Base-by-base conservation (phyloP, 2,797 vertebrate genomes). In the Gymnothorax reevesii region DNA sequence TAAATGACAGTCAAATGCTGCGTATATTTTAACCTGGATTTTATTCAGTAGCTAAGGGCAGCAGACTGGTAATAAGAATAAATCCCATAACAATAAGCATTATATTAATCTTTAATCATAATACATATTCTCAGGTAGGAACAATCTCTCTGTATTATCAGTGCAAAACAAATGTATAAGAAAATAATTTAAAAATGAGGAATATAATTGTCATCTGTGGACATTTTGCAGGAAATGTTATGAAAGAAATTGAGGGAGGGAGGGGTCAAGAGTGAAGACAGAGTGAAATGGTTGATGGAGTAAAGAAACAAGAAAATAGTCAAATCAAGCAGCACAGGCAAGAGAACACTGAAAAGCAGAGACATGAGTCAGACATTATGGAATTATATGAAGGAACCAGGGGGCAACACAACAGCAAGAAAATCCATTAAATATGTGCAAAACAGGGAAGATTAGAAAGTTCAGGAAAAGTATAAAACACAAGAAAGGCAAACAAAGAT, bases 271-370 rank as follows among this genome's bases (percentile, higher is more conserved):
- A 88, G 90, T 88, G 88, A 92, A 89, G 89, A 89, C 86, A 89
- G 89, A 90, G 88, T 91, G 90, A 91, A 90, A 89, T 91, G 89
- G 86, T 87, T 62, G 60, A 62, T 12, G 15, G 87, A 88, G 49
- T 20, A 8, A 90, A 90, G 86, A 88, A 87, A 92, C 87, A 89
- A 88, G 20, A 49, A 77, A 49, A 20, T 54, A 13, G 10, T 8
- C 49, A 75, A 75, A 75, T 33, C 42, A 13, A 75, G 71, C 71
- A 75, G 13, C 71, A 75, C 5, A 42, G 33, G 27, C 7, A 42
- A 8, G 52, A 55, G 49, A 54, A 7, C 1, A 7, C 15, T 79
- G 75, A 79, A 49, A 52, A 71, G 22, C 60, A 52, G 88, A 89
- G 57, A 66, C 42, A 69, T 27, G 33, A 13, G 15, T 7, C 20